Percentiles rank a stretch among this genome's conserved stretches.
Conservation (phyloP, 2,113 vertebrate species). For the Nannobrachium achirus region DNA sequence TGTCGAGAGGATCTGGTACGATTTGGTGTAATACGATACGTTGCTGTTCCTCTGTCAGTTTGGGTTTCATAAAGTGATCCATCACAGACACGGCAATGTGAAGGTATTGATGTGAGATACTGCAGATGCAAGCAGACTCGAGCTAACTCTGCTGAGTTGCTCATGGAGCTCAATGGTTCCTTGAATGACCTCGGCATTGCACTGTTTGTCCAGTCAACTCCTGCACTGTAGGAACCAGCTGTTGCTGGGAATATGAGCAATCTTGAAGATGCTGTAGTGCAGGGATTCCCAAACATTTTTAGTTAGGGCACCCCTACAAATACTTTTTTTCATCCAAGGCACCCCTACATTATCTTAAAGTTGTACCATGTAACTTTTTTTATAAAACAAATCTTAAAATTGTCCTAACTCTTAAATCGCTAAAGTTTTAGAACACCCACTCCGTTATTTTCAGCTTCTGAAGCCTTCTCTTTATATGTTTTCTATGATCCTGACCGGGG, state of each 20-base stretch:
- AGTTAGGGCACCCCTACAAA: no score
- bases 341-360: no score
- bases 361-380: no score
- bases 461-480: no score
- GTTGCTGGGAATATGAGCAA: background rate
- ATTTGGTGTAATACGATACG: background rate
- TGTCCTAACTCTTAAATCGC: no score
- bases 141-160: slow-evolving; percentile 46
- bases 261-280: background rate
- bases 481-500: no score
- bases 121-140: slow-evolving; percentile 11
- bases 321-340: no score
- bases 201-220: slow-evolving; percentile 11
- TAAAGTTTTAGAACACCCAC: no score
- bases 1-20: background rate
- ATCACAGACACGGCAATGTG: slow-evolving; percentile 8
- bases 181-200: slow-evolving; percentile 19
- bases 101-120: slow-evolving; percentile 48
- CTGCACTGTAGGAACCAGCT: slow-evolving; percentile 15
- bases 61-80: slow-evolving; percentile 32
- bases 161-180: slow-evolving; percentile 10
- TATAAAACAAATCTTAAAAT: no score
- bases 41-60: slow-evolving; percentile 9
- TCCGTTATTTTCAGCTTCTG: no score
- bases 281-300: no score